Evolutionary conservation across 2,113 vertebrate genomes (phyloP).

Genomic region (Theristicus caerulescens): DNA sequence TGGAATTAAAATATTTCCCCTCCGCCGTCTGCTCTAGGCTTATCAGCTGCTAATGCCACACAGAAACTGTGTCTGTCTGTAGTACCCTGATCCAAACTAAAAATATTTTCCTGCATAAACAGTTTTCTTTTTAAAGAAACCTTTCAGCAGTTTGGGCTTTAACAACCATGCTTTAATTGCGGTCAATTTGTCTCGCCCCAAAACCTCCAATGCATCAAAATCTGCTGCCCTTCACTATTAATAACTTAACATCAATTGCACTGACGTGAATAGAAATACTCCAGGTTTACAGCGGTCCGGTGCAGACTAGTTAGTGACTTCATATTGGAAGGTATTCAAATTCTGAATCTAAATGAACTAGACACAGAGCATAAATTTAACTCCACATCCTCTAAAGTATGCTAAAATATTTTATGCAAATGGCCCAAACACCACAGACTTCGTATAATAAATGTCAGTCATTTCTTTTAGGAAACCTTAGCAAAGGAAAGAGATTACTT

Average conservation of each 20-base stretch:
- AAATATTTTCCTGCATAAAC: background rate
- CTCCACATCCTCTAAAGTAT: background rate
- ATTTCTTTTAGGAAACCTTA: background rate
- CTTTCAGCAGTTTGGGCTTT: background rate
- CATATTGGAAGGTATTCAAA: background rate
- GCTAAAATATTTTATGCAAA: background rate
- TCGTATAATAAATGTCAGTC: background rate
- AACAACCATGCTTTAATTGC: background rate
- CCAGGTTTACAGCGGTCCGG: background rate
- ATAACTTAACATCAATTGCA: background rate
- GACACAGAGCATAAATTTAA: background rate
- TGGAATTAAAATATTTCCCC: conserved; percentile 26
- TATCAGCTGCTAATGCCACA: conserved; percentile 18
- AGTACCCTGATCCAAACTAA: background rate
- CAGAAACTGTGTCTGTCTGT: background rate
- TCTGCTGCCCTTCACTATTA: background rate
- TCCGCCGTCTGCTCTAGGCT: background rate
- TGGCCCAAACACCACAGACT: background rate
- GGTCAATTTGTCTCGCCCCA: background rate
- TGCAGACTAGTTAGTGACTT: background rate
- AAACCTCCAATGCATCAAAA: background rate
- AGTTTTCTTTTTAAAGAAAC: background rate
- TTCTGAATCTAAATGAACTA: background rate
- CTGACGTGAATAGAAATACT: background rate
- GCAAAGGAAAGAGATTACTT: background rate